Conservation (phyloP, 2,113 vertebrate genomes). For the Pseudolaguvia tuberculata region DNA sequence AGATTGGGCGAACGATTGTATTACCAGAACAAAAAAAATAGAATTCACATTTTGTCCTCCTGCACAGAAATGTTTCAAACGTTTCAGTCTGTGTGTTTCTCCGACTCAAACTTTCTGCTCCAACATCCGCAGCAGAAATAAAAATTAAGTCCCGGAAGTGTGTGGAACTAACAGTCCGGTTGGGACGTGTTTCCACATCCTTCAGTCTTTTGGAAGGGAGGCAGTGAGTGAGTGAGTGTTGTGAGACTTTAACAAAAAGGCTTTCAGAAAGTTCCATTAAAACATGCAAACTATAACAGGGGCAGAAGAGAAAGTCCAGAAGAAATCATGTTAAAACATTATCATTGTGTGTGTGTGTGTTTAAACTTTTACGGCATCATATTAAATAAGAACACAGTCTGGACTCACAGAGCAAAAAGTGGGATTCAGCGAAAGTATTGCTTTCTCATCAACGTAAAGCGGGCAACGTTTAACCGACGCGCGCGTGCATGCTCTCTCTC, state of each 20-base stretch:
- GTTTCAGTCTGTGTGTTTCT: conserved; percentile 3
- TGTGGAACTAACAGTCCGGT: conserved; percentile 39
- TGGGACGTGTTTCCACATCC: conserved; percentile 16
- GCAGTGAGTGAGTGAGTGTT: background rate
- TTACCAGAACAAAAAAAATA: conserved; percentile 33
- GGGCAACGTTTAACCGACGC: background rate
- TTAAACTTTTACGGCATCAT: no score
- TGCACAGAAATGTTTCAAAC: conserved; percentile 4
- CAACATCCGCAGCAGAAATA: background rate
- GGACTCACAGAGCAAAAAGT: background rate
- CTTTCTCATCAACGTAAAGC: conserved; percentile 24
- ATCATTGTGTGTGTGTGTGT: background rate
- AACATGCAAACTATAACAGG: conserved; percentile 28
- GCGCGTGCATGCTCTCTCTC: no score
- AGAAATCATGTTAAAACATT: background rate
- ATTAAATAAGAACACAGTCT: background rate
- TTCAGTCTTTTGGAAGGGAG: background rate
- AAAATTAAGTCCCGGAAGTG: conserved; percentile 8
- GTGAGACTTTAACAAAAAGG: background rate
- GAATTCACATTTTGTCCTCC: conserved; percentile 44
- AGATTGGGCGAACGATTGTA: conserved; percentile 44
- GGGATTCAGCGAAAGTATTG: conserved; percentile 47
- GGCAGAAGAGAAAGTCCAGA: conserved; percentile 4
- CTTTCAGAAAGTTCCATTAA: conserved; percentile 14
- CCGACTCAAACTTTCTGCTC: background rate